A percentile compares a stretch with the other conserved stretches of the same genome.
Conservation (phyloP, 2,113 vertebrate species). For the Addax nasomaculatus region DNA sequence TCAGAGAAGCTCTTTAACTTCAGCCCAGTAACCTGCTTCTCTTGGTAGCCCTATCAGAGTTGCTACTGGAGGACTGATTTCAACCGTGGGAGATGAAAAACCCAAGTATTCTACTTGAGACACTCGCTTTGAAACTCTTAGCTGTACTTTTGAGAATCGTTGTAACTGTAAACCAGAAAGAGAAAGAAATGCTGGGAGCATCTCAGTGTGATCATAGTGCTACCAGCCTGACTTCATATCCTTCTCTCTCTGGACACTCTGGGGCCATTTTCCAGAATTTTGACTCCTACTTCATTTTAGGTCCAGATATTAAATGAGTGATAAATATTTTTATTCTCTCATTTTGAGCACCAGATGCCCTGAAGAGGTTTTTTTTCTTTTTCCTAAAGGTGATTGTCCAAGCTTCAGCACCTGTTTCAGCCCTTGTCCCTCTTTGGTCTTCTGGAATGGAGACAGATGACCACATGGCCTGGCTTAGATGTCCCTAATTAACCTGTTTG, state of each 20-base stretch:
- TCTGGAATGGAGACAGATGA: not conserved
- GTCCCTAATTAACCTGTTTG: not conserved
- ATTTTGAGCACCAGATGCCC: not conserved
- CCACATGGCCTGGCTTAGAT: accelerated
- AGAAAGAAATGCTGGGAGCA: not conserved
- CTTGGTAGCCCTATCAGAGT: not conserved
- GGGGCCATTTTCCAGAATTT: not conserved
- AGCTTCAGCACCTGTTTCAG: not conserved
- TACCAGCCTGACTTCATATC: not conserved
- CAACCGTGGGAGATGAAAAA: not conserved
- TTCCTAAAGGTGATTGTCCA: not conserved
- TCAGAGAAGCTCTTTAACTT: not conserved
- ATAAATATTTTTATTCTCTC: not conserved
- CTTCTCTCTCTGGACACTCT: not conserved
- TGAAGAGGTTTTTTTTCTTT: not conserved
- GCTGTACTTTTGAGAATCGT: not conserved
- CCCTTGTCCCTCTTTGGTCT: not conserved
- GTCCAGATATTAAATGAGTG: not conserved
- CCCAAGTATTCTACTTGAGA: not conserved
- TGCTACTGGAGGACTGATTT: not conserved
- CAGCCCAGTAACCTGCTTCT: not conserved
- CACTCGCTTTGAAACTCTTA: not conserved
- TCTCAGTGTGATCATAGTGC: not conserved
- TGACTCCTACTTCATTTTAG: not conserved
- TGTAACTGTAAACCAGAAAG: not conserved